Evolutionary conservation across 2,113 vertebrate species (phyloP), one percentile per base, ranked within the genome.

Genomic region (Pristiophorus japonicus): DNA sequence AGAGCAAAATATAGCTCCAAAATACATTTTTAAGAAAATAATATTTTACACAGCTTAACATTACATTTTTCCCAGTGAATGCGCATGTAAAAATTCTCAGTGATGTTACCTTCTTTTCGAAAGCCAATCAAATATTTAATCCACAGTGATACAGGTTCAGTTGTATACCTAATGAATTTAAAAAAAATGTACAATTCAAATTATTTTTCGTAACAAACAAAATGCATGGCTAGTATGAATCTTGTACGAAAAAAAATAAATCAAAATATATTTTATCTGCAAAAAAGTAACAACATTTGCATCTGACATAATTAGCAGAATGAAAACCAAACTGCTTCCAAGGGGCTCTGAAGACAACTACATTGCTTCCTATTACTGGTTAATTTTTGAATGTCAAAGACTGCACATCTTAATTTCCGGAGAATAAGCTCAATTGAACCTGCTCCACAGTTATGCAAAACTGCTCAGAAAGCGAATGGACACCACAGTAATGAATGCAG

Each of bases 401-500:
- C 97, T 96, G 98, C 98, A 99, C 98, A 98, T 99, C 99, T 99
- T 99, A 98, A 99, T 99, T 98, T 98, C 97, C 98, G 97, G 98
- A 98, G 97, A 98, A 98, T 97, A 96, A 98, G 97, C 98, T 98
- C 98, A 97, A 98, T 97, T 98, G 98, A 98, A 98, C 98, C 98
- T 97, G 97, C 96, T 98, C 97, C 96, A 97, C 97, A 97, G 98
- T 98, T 98, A 98, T 97, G 97, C 97, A 98, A 97, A 97, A 98
- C 97, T 97, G 97, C 96, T 97, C 97, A 97, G 97, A 97, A 98
- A 98, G 97, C 97, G 97, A 98, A 97, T 98, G 99, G 98, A 99
- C 98, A 98, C 97, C 97, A 98, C 97, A 97, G 97, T 98, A 99
- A 99, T 99, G 99, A 99, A 99, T 99, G 98, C 98, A 98, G 98